Evolutionary conservation across 2,888 invertebrate genomes (phyloP).

Genomic region (Eumerus sabulonum): DNA sequence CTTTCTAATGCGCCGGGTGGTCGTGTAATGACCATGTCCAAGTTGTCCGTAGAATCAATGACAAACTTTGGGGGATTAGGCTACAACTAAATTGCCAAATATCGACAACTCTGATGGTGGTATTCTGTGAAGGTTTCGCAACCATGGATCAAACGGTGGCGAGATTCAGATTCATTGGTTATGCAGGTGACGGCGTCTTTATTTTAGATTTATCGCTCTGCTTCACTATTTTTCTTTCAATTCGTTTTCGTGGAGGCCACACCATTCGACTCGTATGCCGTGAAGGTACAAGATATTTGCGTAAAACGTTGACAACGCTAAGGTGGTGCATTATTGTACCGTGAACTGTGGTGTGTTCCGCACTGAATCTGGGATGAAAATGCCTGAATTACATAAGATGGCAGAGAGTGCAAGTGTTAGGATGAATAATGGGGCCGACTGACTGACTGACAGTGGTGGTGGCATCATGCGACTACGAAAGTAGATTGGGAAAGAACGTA

Average conservation of each 20-base stretch:
- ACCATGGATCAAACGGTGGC: neutral
- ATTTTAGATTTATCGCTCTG: conserved; percentile 46
- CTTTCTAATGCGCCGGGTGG: conserved; percentile 9
- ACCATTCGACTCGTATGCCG: too few relatives aligned
- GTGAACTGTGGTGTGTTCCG: conserved; percentile 20
- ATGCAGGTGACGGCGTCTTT: conserved; percentile 65
- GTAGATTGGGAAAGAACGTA: conserved; percentile 1
- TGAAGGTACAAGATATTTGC: conserved; percentile 44
- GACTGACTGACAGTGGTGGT: too few relatives aligned
- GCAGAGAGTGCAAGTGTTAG: conserved; percentile 57
- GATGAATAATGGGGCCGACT: conserved; percentile 54
- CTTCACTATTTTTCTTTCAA: conserved; percentile 18
- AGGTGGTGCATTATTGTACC: conserved; percentile 35
- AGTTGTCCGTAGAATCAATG: conserved; percentile 15
- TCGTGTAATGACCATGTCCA: neutral
- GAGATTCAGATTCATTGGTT: conserved; percentile 38
- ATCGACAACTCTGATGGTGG: neutral
- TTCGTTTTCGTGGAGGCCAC: conserved; percentile 25
- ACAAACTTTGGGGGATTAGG: conserved; percentile 14
- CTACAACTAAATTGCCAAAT: conserved; percentile 28
- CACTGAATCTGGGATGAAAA: conserved; percentile 53
- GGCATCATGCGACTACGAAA: conserved; percentile 25
- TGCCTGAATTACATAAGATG: conserved; percentile 41
- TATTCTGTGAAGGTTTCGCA: conserved; percentile 33
- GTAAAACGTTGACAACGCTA: conserved; percentile 36